phyloP scores from a whole-genome alignment of 2,797 vertebrate species.

The Erethizon dorsatum region DNA sequence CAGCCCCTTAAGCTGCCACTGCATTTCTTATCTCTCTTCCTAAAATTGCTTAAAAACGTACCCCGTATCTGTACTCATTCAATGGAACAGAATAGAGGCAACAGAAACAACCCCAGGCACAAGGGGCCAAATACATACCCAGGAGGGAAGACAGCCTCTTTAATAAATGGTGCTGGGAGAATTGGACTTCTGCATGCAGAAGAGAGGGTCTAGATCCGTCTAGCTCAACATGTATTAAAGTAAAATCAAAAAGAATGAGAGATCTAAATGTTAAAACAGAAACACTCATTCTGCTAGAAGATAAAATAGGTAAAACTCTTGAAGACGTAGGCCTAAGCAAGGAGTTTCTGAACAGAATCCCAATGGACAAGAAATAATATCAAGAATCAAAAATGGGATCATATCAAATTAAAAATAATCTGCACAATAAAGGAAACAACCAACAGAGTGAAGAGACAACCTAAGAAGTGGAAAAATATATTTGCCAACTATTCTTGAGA shows the following conservation, averaged over 20 bases:
- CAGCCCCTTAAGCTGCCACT: neutral
- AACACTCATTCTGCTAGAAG: neutral
- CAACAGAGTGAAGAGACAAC: neutral
- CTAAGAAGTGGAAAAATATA: neutral
- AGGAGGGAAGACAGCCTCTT: neutral
- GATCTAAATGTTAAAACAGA: neutral
- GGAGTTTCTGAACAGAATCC: neutral
- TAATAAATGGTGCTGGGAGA: neutral
- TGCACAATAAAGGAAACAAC: neutral
- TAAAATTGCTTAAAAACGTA: neutral
- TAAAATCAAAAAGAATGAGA: neutral
- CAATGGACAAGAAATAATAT: neutral
- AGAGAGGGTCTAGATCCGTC: neutral
- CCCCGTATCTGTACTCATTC: neutral
- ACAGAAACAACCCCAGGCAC: neutral
- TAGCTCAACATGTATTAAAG: neutral
- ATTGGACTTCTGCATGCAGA: neutral
- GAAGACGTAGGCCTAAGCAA: neutral
- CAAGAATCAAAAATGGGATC: neutral
- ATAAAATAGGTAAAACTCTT: neutral
- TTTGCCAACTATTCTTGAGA: too few species aligned
- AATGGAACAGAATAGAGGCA: neutral
- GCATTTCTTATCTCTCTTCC: neutral
- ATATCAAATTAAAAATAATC: neutral
- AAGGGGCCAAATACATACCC: neutral